phyloP scores from a whole-genome alignment of 2,797 vertebrate species.

The Enteromius afrohamiltoni region DNA sequence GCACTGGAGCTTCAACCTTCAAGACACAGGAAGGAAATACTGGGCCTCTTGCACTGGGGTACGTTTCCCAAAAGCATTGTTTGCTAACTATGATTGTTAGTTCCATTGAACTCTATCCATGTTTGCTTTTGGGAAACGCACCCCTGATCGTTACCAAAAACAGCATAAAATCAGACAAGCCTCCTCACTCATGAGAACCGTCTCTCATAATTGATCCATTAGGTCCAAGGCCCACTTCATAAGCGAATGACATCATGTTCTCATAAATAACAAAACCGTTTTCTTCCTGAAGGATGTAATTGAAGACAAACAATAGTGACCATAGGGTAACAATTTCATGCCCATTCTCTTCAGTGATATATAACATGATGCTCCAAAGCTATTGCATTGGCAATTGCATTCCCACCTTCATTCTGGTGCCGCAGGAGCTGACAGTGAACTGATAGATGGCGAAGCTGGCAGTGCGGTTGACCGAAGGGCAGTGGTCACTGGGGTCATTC shows the following conservation, averaged over 20 bases:
- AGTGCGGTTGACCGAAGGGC: slow-evolving; percentile 65
- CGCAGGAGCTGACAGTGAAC: slow-evolving; percentile 77
- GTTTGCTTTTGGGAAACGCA: too few species aligned
- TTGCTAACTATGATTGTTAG: too few species aligned
- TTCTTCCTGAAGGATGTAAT: slow-evolving; percentile 67
- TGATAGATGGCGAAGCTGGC: slow-evolving; percentile 73
- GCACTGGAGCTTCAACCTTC: slow-evolving; percentile 79
- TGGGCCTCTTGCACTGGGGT: not conserved
- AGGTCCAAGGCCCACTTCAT: slow-evolving; percentile 75
- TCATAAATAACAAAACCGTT: slow-evolving; percentile 73
- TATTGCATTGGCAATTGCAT: too few species aligned
- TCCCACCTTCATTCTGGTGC: slow-evolving; percentile 69
- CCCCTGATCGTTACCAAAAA: not conserved
- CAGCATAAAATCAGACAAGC: not conserved
- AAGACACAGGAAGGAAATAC: not conserved
- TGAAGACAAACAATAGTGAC: not conserved
- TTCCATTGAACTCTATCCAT: too few species aligned
- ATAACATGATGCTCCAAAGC: not conserved
- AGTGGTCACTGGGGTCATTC: slow-evolving; percentile 54
- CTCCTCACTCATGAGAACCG: slow-evolving; percentile 77
- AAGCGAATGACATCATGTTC: slow-evolving; percentile 75
- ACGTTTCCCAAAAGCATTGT: too few species aligned
- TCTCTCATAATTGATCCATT: slow-evolving; percentile 78
- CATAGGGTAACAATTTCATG: not conserved
- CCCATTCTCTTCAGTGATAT: not conserved